Conservation (phyloP, 2,888 invertebrate species). For the Pseudoips prasinana region DNA sequence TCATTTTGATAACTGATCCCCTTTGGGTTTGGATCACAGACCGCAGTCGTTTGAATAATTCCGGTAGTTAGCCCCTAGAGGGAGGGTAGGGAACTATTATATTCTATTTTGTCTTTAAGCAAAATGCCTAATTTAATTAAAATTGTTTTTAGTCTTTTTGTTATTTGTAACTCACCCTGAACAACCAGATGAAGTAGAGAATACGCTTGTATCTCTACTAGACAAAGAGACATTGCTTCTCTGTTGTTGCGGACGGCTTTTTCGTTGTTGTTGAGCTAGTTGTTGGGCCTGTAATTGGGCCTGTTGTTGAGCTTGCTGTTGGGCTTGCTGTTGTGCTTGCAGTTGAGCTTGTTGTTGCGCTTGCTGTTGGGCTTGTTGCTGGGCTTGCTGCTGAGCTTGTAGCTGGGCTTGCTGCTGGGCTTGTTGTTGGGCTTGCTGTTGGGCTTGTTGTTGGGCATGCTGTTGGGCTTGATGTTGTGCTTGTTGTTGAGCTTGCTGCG, state of each 20-base stretch:
- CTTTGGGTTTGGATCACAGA: too few relatives aligned
- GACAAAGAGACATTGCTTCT: constrained; percentile 56
- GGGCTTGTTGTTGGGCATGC: constrained; percentile 15
- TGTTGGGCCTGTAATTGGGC: constrained; percentile 16
- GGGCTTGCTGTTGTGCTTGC: too few relatives aligned
- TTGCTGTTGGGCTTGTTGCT: constrained; percentile 19
- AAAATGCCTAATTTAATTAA: too few relatives aligned
- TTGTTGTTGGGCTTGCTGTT: constrained; percentile 20
- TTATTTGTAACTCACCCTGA: constrained; percentile 54
- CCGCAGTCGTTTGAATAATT: too few relatives aligned
- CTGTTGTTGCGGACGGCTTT: constrained; percentile 31
- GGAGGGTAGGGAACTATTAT: too few relatives aligned
- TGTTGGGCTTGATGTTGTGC: constrained; percentile 9
- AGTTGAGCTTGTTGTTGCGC: too few relatives aligned
- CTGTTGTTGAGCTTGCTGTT: too few relatives aligned
- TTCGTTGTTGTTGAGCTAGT: constrained; percentile 9
- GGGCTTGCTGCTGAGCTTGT: constrained; percentile 20
- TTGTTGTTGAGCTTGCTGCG: constrained; percentile 16
- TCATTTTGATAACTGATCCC: too few relatives aligned
- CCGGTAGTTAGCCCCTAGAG: too few relatives aligned
- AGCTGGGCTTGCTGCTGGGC: constrained; percentile 22
- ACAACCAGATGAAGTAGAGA: constrained; percentile 71
- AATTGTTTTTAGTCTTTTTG: too few relatives aligned
- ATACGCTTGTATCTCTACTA: constrained; percentile 72
- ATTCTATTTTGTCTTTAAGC: too few relatives aligned